Evolutionary conservation across 1,140 invertebrate species (phyloP).

Genomic region (Holcopasites calliopsidis): DNA sequence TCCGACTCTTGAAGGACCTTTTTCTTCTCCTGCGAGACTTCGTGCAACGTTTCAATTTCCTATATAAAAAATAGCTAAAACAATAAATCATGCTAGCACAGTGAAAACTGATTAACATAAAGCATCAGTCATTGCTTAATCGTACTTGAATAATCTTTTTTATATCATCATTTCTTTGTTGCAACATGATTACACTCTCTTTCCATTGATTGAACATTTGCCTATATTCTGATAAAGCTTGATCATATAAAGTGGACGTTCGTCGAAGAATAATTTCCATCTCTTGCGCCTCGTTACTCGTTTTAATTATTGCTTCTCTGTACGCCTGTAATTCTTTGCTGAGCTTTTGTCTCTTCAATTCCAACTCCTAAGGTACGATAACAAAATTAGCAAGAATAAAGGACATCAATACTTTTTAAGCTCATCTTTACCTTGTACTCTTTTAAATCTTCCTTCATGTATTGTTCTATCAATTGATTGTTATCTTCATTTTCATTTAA

Average conservation of each 20-base stretch:
- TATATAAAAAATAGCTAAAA: conserved; percentile 41
- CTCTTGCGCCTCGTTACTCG: conserved; percentile 68
- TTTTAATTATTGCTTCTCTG: conserved; percentile 62
- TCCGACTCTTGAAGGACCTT: conserved; percentile 65
- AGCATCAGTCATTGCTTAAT: not conserved
- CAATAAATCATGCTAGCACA: not conserved
- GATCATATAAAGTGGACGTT: conserved; percentile 71
- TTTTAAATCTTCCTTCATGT: conserved; percentile 83
- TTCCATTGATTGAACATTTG: conserved; percentile 77
- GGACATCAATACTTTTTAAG: not conserved
- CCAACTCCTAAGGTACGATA: conserved; percentile 68
- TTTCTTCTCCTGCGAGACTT: conserved; percentile 61
- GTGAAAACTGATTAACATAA: not conserved
- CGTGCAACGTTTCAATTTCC: conserved; percentile 70
- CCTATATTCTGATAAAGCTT: conserved; percentile 72
- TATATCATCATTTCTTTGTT: conserved; percentile 69
- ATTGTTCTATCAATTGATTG: conserved; percentile 83
- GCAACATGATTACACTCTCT: conserved; percentile 69
- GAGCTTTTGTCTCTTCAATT: conserved; percentile 73
- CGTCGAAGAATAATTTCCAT: conserved; percentile 74
- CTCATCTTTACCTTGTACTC: conserved; percentile 80
- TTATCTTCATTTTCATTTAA: conserved; percentile 82
- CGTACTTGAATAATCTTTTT: conserved; percentile 44
- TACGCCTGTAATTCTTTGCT: conserved; percentile 67
- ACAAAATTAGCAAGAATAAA: not conserved